Percentiles rank a stretch among this genome's conserved stretches.
Conservation (phyloP, 2,888 invertebrate species). For the Caenorhabditis panamensis region DNA sequence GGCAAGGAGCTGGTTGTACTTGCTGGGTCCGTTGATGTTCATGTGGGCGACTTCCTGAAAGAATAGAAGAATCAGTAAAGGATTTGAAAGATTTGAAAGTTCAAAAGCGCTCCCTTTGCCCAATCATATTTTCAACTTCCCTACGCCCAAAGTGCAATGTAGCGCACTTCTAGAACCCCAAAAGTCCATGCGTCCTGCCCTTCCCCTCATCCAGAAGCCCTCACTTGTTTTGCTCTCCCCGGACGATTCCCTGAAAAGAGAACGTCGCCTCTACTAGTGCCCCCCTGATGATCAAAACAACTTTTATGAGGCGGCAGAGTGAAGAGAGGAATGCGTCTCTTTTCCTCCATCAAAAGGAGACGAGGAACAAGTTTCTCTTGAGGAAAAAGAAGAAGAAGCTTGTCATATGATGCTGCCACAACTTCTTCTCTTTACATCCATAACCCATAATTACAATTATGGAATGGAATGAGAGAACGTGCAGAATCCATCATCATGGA, state of each 20-base stretch:
- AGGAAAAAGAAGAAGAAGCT: neutral
- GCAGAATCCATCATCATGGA: neutral
- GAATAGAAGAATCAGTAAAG: neutral
- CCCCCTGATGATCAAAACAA: neutral
- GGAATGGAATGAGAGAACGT: too few relatives aligned
- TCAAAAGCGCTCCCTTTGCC: too few relatives aligned
- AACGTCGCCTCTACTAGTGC: neutral
- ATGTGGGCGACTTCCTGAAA: conserved; percentile 56
- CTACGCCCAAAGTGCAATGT: neutral
- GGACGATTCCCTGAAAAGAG: neutral
- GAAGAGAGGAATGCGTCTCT: neutral
- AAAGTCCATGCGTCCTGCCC: neutral
- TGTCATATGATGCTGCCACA: neutral
- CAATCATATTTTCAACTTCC: too few relatives aligned
- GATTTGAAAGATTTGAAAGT: too few relatives aligned
- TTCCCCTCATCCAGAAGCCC: neutral
- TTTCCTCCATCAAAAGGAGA: neutral
- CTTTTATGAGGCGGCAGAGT: neutral
- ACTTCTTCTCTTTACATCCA: too few relatives aligned
- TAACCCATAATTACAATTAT: too few relatives aligned
- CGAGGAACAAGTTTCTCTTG: conserved; percentile 6
- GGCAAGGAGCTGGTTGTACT: conserved; percentile 51
- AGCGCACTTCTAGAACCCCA: neutral
- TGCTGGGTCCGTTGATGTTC: conserved; percentile 48
- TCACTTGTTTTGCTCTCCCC: conserved; percentile 9